A percentile compares a stretch with the other conserved stretches of the same genome.
These are phyloP conservation scores for Argyra leucocephala DNA, from an alignment of 2,888 invertebrate species.

Conservation along the genomic window DNA sequence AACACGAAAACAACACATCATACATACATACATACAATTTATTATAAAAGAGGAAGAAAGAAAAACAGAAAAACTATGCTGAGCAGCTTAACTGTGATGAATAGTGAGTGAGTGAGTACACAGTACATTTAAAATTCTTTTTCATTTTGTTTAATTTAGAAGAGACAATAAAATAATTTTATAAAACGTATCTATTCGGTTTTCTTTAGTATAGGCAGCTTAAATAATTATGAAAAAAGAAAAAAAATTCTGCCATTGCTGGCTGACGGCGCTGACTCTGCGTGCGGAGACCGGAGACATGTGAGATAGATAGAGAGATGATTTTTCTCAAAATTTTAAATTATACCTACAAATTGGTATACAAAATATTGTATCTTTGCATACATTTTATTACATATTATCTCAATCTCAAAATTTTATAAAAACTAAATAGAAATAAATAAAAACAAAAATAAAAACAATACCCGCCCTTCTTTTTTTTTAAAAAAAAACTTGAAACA, in stretches of 20 bases:
- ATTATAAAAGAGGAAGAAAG: not conserved
- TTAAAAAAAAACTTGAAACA: not conserved
- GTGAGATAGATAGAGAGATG: not conserved
- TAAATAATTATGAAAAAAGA: not conserved
- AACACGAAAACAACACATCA: not conserved
- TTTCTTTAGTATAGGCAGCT: too few relatives aligned
- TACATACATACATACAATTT: not conserved
- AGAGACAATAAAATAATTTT: too few relatives aligned
- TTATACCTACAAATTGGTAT: not conserved
- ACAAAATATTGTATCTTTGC: not conserved
- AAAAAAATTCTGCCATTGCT: not conserved
- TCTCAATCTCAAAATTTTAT: too few relatives aligned
- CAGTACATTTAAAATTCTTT: too few relatives aligned
- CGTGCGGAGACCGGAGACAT: not conserved
- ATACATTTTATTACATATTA: too few relatives aligned
- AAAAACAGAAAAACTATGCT: not conserved
- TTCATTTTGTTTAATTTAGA: too few relatives aligned
- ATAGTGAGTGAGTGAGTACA: too few relatives aligned
- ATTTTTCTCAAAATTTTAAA: not conserved
- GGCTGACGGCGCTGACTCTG: not conserved
- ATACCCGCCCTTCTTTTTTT: not conserved
- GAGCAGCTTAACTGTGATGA: too few relatives aligned
- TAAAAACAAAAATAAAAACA: too few relatives aligned
- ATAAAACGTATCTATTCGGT: too few relatives aligned
- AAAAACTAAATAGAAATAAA: too few relatives aligned